These are phyloP conservation scores for Leptobrachium ailaonicum DNA, from an alignment of 2,113 vertebrate species.

Conservation along the genomic window DNA sequence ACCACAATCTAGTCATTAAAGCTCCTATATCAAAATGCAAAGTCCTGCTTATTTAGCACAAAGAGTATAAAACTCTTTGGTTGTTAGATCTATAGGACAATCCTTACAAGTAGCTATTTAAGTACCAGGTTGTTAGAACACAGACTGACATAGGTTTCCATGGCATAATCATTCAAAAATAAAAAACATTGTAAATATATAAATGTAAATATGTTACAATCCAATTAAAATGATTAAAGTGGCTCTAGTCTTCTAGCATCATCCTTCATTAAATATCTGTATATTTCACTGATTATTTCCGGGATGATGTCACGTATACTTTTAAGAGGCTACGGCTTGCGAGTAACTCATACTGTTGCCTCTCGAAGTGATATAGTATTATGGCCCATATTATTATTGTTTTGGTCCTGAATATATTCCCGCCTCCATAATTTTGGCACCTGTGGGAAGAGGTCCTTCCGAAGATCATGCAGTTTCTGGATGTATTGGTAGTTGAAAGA, in stretches of 20 bases:
- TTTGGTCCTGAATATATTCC: neutral
- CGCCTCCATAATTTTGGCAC: neutral
- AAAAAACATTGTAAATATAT: no score
- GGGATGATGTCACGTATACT: neutral
- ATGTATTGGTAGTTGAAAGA: no score
- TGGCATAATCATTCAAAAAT: no score
- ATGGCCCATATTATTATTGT: neutral
- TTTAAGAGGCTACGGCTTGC: neutral
- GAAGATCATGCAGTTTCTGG: neutral
- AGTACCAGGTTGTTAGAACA: no score
- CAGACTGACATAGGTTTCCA: no score
- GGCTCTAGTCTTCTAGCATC: neutral
- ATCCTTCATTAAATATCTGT: neutral
- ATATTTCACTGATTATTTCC: neutral
- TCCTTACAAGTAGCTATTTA: no score
- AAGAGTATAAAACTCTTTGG: no score
- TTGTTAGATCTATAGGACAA: no score
- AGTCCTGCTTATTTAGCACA: no score
- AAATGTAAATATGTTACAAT: no score
- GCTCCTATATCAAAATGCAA: no score
- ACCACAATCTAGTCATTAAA: no score
- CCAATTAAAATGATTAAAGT: neutral
- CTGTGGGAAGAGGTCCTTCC: neutral
- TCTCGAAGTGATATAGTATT: neutral
- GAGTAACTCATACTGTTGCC: neutral